Evolutionary conservation across 2,888 invertebrate genomes (phyloP).

Genomic region (Sminthurinus aureus): DNA sequence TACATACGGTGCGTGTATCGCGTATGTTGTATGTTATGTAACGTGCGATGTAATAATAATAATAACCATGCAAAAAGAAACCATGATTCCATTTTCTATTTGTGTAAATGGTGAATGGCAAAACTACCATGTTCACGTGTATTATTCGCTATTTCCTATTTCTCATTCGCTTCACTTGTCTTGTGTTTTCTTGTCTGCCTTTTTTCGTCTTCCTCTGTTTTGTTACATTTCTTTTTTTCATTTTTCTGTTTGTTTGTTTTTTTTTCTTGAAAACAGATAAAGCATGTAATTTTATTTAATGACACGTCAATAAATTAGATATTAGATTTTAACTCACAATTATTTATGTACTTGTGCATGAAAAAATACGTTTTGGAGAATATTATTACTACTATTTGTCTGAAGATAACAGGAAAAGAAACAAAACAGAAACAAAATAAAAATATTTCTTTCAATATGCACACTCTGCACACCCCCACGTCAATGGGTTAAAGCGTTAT

Average conservation of each 20-base stretch:
- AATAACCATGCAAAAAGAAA: not conserved
- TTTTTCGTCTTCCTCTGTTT: not conserved
- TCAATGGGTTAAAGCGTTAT: no score
- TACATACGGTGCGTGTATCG: not conserved
- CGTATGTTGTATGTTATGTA: no score
- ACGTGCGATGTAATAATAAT: not conserved
- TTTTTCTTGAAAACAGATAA: conserved; percentile 11
- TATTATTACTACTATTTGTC: no score
- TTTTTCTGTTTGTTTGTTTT: not conserved
- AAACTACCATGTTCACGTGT: not conserved
- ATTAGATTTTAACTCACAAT: conserved; percentile 28
- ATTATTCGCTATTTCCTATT: not conserved
- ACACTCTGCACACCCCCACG: no score
- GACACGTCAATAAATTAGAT: conserved; percentile 29
- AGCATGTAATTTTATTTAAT: conserved; percentile 23
- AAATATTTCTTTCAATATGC: no score
- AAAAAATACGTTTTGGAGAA: no score
- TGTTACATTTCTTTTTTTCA: not conserved
- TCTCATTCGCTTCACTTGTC: not conserved
- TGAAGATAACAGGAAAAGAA: no score
- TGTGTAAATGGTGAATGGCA: not conserved
- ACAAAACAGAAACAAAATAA: not conserved
- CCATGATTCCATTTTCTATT: not conserved
- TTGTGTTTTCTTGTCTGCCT: not conserved
- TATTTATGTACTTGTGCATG: not conserved